A percentile compares a stretch with the other conserved stretches of the same genome.
Conservation (phyloP, 2,113 vertebrate genomes). For the Euleptes europaea region DNA sequence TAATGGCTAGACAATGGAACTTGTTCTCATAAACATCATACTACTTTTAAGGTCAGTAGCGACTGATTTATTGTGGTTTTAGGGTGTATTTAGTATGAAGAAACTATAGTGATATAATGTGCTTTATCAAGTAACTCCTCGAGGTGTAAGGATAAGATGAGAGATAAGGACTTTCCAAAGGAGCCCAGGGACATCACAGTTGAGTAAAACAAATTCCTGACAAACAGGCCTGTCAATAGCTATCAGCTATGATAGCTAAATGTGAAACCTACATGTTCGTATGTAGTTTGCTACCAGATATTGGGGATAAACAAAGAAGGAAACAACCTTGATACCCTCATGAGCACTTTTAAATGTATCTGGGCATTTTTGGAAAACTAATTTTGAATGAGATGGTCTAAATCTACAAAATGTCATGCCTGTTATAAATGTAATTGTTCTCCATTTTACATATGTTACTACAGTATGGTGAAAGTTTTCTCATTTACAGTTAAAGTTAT, state of each 20-base stretch:
- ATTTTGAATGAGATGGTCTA: neutral
- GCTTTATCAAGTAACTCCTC: too few relatives aligned
- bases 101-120: too few relatives aligned
- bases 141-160: too few relatives aligned
- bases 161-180: too few relatives aligned
- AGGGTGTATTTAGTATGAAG: too few relatives aligned
- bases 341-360: neutral
- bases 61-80: too few relatives aligned
- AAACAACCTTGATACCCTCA: neutral
- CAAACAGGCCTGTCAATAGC: neutral
- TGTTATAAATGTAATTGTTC: neutral
- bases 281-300: neutral
- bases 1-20: too few relatives aligned
- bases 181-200: neutral
- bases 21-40: too few relatives aligned
- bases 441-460: neutral
- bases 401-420: neutral
- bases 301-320: neutral
- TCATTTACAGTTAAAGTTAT: neutral
- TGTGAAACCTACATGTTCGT: neutral
- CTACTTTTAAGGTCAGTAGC: too few relatives aligned
- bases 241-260: neutral
- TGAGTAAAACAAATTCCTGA: neutral
- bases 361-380: neutral
- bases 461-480: neutral